Base-by-base conservation (phyloP, 2,888 invertebrate genomes). In the Lycophotia porphyrea region DNA sequence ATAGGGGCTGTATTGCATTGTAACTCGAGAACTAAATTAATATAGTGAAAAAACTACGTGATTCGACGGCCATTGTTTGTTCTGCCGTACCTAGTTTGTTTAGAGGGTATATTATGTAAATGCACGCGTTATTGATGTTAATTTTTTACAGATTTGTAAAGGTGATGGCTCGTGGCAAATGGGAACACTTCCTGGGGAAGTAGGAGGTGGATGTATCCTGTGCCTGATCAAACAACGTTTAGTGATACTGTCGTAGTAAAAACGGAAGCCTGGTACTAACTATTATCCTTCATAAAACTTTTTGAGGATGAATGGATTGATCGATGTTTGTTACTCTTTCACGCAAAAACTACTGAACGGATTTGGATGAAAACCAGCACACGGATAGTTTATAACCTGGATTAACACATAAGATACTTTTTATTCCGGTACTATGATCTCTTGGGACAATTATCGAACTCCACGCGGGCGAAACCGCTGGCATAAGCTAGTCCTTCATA, bases 1-100 rank as follows among this genome's bases (percentile, higher is more conserved):
- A 91, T 90, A 91, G 91, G 87, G 88, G 82, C 75, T 85, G 90
- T 94, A 95, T 95, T 90, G 87, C 91, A 90, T 88, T 92, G 96
- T 92, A 96, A 96, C 93, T 91, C 82, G 96, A 96, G 95, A 89
- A 94, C 93, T 93, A 96, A 96, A 96, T 96, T 96, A 96, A 95
- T 95, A 95, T 92, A 92, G 91, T 92, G 92, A 91, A 93, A 95
- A 88, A 95, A 94, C 91, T 91, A 91, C 91, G 93, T 93, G 94
- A 94, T 95, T 94, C 92, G 92, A 89, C 91, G 73, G 88, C 90
- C 90, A 91, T 90, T 94, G 95, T 95, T 95, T 95, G 93, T 92
- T 82, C 78, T 91, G 93, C 90, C 92, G 90, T 92, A 93, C 93
- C 91, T 92, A 91, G 95, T 95, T 96, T 95, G 93, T 92, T 93